These are phyloP conservation scores for Dusona sp. DNA, from an alignment of 2,888 invertebrate genomes.

Conservation along the genomic window DNA sequence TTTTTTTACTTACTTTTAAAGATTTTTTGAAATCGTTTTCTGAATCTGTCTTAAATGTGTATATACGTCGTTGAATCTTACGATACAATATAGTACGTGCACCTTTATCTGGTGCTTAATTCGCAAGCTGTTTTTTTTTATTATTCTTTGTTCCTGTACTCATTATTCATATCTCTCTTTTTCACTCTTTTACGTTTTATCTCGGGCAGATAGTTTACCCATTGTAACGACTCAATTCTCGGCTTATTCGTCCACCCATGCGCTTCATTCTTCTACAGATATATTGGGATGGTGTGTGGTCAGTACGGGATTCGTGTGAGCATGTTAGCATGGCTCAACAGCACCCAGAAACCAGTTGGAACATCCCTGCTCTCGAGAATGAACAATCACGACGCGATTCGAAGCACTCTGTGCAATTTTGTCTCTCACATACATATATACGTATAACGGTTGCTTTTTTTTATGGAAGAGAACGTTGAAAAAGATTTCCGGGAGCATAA, in stretches of 20 bases:
- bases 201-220: conserved; percentile 29
- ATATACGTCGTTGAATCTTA: not conserved
- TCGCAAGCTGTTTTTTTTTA: conserved; percentile 5
- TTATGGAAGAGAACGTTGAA: not conserved
- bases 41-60: not conserved
- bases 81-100: not conserved
- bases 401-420: conserved; percentile 49
- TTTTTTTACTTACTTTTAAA: too few species aligned
- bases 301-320: conserved; percentile 45
- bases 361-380: conserved; percentile 34
- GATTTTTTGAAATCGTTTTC: too few species aligned
- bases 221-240: conserved; percentile 49
- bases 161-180: not conserved
- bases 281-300: conserved; percentile 23
- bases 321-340: conserved; percentile 45
- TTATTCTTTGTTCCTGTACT: not conserved
- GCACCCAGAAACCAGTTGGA: conserved; percentile 34
- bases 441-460: not conserved
- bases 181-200: conserved; percentile 16
- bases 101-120: not conserved
- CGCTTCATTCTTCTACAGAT: conserved; percentile 30
- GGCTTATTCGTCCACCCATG: conserved; percentile 48
- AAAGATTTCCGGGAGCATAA: conserved; percentile 6
- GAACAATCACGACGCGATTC: conserved; percentile 50
- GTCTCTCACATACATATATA: not conserved